Base-by-base conservation (phyloP, 1,140 invertebrate genomes). In the Caerostris darwini region DNA sequence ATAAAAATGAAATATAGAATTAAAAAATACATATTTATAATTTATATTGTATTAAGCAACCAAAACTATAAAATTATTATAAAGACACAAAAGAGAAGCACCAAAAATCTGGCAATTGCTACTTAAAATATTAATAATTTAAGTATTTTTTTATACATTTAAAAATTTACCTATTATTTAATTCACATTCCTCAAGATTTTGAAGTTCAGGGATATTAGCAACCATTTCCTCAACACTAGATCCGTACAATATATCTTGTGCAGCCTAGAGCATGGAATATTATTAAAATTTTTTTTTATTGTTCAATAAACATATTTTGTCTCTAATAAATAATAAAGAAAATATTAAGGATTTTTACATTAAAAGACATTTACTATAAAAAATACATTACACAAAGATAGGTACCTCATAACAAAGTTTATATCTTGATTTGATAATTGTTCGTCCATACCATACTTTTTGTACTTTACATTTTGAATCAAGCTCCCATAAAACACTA, bases 401-500 rank as follows among this genome's bases (percentile, higher is more conserved):
- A 91, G 12, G 61, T 82, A 94, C 95, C 95, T 96, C 96, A 95
- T 96, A 96, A 94, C 95, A 95, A 82, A 96, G 94, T 94, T 96
- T 96, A 94, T 96, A 96, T 34, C 94, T 86, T 34, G 96, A 96
- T 12, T 95, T 94, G 19, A 96, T 96, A 17, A 96, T 94, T 34
- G 96, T 96, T 91, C 96, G 94, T 7, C 96, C 96, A 95, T 96
- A 96, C 96, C 96, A 96, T 6, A 96, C 95, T 94, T 95, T 81
- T 34, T 95, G 67, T 6, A 96, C 95, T 92, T 96, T 95, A 95
- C 94, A 95, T 61, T 95, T 94, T 14, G 95, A 93, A 88, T 95
- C 96, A 94, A 96, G 95, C 85, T 96, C 96, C 96, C 96, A 96
- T 19, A 96, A 92, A 10, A 96, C 96, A 90, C 96, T 96, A 88